Base-by-base conservation (phyloP, 2,888 invertebrate genomes). In the Eurytoma californica region DNA sequence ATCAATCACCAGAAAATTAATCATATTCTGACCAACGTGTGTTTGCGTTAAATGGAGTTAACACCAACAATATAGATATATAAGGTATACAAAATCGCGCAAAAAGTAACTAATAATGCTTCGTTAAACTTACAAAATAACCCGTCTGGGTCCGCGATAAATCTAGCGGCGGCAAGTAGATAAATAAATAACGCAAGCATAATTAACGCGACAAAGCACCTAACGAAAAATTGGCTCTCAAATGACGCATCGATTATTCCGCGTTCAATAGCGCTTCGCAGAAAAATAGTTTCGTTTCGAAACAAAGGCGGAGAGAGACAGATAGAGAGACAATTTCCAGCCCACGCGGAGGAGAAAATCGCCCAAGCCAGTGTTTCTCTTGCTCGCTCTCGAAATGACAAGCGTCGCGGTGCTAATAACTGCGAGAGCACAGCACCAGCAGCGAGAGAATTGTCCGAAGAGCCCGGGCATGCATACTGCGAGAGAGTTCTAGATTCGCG, bases 401-500 rank as follows among this genome's bases (percentile, higher is more conserved):
- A 49, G 55, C 12, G n/a, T 14, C 69, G 16, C 49, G 51, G 58
- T 61, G 57, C 58, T 65, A 77, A 77, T 63, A 77, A 49, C 49
- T 66, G 18, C 28, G 39, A 49, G n/a, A 49, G 51, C 14, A 65
- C 7, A 51, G 53, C 49, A 66, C 7, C 16, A 63, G 60, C 13
- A 18, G 63, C 18, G 53, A 18, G 55, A 47, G 53, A 61, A 30
- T 7, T 13, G 58, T 39, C 47, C 49, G 18, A 16, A n/a, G 14
- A n/a, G 55, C 3, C n/a, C 20, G 20, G 30, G 51, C 30, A 9
- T 3, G 51, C 30, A 9, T 3, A 7, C 14, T 13, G 39, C n/a
- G n/a, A 53, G 20, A 72, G 39, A 68, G 73, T 73, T 39, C 61
- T 49, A 78, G 78, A 68, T 73, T 61, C 57, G 30, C 3, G 55